Evolutionary conservation across 2,797 vertebrate species (phyloP).

Genomic region (Pelobates cultripes): DNA sequence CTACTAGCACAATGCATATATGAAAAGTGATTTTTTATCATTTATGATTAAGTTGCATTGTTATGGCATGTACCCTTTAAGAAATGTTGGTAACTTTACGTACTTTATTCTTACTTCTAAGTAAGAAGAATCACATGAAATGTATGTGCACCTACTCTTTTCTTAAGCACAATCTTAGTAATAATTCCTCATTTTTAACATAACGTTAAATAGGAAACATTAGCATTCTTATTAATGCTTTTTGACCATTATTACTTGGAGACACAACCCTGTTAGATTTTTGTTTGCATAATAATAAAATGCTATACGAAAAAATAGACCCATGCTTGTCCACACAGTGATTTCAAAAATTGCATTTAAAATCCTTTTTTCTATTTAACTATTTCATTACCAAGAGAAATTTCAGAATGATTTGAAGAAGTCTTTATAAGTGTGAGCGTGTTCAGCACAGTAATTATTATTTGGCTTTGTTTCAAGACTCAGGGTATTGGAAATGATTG

Average conservation of each 20-base stretch:
- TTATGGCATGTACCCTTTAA: too few species aligned
- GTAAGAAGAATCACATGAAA: too few species aligned
- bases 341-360: not conserved
- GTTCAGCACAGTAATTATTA: constrained; percentile 35
- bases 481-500: constrained; percentile 28
- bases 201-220: not conserved
- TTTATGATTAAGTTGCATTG: too few species aligned
- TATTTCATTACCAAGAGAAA: constrained; percentile 3
- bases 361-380: not conserved
- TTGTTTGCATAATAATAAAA: not conserved
- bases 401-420: not conserved
- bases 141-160: too few species aligned
- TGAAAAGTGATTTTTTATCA: too few species aligned
- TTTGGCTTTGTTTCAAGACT: constrained; percentile 38
- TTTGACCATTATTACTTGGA: not conserved
- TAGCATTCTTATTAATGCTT: too few species aligned
- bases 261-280: not conserved
- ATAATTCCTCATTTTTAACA: not conserved
- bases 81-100: too few species aligned
- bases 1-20: too few species aligned
- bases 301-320: not conserved
- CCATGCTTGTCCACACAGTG: too few species aligned
- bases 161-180: too few species aligned
- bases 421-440: constrained; percentile 27
- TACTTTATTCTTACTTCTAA: too few species aligned